These are phyloP conservation scores for Leptinotarsa defecta DNA, from an alignment of 1,140 invertebrate species.

Conservation along the genomic window DNA sequence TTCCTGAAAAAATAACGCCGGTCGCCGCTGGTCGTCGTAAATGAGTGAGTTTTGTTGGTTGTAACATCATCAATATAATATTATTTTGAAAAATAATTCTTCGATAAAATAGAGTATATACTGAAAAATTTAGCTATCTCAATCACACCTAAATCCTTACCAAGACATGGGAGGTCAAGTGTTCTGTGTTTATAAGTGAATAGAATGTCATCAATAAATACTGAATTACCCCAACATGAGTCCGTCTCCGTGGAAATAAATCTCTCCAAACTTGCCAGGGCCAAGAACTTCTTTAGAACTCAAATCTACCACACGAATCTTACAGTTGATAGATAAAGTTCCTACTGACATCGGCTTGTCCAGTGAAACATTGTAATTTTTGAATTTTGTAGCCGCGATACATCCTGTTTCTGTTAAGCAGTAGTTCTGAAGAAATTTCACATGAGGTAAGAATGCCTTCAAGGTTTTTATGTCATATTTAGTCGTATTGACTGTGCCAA, in stretches of 20 bases:
- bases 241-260: slow-evolving; percentile 41
- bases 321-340: slow-evolving; percentile 35
- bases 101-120: too few relatives aligned
- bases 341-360: slow-evolving; percentile 38
- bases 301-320: slow-evolving; percentile 41
- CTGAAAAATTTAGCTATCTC: too few relatives aligned
- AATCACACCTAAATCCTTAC: too few relatives aligned
- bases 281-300: slow-evolving; percentile 31
- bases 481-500: slow-evolving; percentile 39
- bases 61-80: too few relatives aligned
- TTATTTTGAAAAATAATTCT: too few relatives aligned
- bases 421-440: slow-evolving; percentile 40
- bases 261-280: slow-evolving; percentile 40
- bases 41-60: too few relatives aligned
- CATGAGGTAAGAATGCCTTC: slow-evolving; percentile 30
- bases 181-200: too few relatives aligned
- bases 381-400: slow-evolving; percentile 26
- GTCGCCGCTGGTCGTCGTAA: too few relatives aligned
- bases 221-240: slow-evolving; percentile 43
- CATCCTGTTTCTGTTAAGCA: slow-evolving; percentile 37
- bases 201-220: too few relatives aligned
- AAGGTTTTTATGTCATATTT: slow-evolving; percentile 32
- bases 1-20: too few relatives aligned
- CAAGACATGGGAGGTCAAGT: too few relatives aligned
- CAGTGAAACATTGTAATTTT: slow-evolving; percentile 28